Conservation (phyloP, 2,113 vertebrate species). For the Caracal caracal region DNA sequence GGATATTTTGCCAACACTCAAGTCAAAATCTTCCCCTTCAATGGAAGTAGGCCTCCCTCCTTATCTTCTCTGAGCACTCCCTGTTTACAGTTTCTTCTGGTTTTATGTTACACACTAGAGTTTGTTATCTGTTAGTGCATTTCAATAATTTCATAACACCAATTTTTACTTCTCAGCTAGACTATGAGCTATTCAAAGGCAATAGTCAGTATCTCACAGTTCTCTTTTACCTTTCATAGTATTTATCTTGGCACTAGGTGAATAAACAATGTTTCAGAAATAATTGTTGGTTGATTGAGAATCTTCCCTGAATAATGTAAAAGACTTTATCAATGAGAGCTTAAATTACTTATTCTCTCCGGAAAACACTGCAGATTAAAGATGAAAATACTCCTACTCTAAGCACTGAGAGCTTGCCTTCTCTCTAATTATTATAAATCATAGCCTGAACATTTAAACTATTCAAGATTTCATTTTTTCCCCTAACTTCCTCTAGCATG, state of each 20-base stretch:
- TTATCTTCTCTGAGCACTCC: not conserved
- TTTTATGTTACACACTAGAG: not conserved
- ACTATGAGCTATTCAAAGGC: not conserved
- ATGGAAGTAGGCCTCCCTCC: not conserved
- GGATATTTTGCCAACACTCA: not conserved
- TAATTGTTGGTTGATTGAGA: not conserved
- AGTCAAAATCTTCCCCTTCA: not conserved
- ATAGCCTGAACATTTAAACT: not conserved
- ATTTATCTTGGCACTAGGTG: not conserved
- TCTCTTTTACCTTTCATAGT: not conserved
- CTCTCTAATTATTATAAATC: constrained; percentile 40
- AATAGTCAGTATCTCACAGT: not conserved
- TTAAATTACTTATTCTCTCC: not conserved
- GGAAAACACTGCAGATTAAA: constrained; percentile 21
- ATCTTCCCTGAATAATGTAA: not conserved
- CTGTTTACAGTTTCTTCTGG: not conserved
- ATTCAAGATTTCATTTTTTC: not conserved
- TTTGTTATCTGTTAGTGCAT: not conserved
- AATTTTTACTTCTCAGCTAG: not conserved
- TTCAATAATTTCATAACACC: not conserved
- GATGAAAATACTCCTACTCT: not conserved
- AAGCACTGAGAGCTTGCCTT: not conserved
- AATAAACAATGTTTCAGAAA: not conserved
- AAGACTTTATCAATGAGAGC: not conserved
- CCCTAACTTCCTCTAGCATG: not conserved